Evolutionary conservation across 1,140 invertebrate species (phyloP).

Genomic region (Archivesica marissinica): DNA sequence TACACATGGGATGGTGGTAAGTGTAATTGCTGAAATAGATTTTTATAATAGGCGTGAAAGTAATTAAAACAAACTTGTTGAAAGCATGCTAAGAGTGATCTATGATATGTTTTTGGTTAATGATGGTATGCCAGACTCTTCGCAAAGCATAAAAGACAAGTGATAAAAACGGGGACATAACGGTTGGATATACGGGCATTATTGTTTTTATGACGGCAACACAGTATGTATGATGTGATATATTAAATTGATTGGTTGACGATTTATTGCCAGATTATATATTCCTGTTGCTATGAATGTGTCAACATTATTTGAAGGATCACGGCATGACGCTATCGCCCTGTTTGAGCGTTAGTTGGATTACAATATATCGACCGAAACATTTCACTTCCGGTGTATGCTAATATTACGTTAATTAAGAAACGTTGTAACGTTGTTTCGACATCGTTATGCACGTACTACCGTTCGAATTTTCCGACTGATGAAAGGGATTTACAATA

Average conservation of each 20-base stretch:
- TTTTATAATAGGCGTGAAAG: neutral
- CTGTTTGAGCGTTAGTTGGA: no score
- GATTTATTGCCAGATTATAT: neutral
- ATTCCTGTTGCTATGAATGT: neutral
- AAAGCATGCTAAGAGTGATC: neutral
- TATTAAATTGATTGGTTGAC: neutral
- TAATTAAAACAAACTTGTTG: conserved; percentile 22
- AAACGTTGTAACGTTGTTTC: no score
- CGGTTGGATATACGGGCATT: no score
- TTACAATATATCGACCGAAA: no score
- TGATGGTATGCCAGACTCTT: neutral
- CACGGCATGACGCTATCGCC: no score
- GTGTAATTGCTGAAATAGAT: conserved; percentile 14
- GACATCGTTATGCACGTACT: no score
- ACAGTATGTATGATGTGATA: neutral
- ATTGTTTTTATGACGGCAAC: neutral
- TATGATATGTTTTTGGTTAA: neutral
- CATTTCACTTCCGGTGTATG: no score
- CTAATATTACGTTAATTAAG: no score
- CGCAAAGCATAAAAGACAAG: neutral
- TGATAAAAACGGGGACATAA: neutral
- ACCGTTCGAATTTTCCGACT: no score
- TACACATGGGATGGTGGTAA: neutral
- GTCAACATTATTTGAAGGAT: no score
- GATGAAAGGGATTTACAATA: no score